Evolutionary conservation across 2,888 invertebrate species (phyloP), one percentile per base, ranked within the genome.

Genomic region (Xanthorhoe designata): DNA sequence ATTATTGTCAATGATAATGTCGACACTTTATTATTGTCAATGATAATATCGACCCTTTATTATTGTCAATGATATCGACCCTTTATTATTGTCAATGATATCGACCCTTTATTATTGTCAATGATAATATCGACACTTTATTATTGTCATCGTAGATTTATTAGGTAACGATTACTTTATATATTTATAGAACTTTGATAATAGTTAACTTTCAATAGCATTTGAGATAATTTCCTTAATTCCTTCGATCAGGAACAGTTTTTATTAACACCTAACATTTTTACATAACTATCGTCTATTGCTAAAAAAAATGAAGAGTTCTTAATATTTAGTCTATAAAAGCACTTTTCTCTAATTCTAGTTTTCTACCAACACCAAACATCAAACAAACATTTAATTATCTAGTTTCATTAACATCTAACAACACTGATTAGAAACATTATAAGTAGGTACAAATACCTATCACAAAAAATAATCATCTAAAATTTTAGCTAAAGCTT

Each of bases 341-440:
- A 92, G 91, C 91, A 91, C 90, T 92, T 90, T 81, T 80, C 78
- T 78, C 91, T 92, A 91, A 81, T 61, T 68, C n/a, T n/a, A n/a
- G n/a, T n/a, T n/a, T n/a, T n/a, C 85, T 88, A 88, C 91, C 78
- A 83, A 92, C 92, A 92, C 77, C 91, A 88, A 92, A 92, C 92
- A 90, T 88, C 87, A 91, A 92, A 91, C 84, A 85, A 92, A 90
- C 83, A 79, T 78, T 78, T 67, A 78, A 75, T 66, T 60, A 45
- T 52, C 65, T 74, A 72, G 71, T 71, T 56, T 75, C 72, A 69
- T 79, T 78, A 82, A 63, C 64, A 62, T 69, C 79, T 80, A 83
- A 77, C 69, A 72, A 74, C 77, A 81, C 71, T 70, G 75, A 88
- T 80, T 79, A 82, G 64, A 83, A 80, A 75, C 75, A 75, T 80